Conservation (phyloP, 2,797 vertebrate species). For the Rousettus madagascariensis region DNA sequence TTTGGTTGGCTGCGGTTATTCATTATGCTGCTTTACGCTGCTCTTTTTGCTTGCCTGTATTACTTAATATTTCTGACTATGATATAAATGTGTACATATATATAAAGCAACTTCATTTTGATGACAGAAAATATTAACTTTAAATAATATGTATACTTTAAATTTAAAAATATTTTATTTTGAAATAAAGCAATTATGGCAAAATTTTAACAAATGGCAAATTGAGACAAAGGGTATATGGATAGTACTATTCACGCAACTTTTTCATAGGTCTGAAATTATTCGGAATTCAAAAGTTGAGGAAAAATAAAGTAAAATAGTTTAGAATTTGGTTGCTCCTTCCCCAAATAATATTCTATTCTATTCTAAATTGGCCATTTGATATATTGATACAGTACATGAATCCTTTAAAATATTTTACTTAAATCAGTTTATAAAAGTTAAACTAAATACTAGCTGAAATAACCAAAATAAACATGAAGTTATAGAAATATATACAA, state of each 20-base stretch:
- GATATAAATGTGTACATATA: background rate
- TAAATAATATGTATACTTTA: background rate
- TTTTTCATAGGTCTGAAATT: background rate
- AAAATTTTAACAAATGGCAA: background rate
- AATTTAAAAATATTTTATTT: background rate
- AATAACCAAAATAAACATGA: slow-evolving; percentile 33
- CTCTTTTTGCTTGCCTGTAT: background rate
- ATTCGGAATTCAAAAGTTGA: slow-evolving; percentile 26
- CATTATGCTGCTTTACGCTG: background rate
- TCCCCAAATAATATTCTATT: background rate
- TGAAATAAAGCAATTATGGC: slow-evolving; percentile 1
- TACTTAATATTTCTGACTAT: slow-evolving; percentile 13
- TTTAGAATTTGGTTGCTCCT: background rate
- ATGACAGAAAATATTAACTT: background rate
- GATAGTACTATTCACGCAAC: background rate
- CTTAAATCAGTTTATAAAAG: background rate
- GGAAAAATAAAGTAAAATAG: background rate
- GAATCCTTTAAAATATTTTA: slow-evolving; percentile 4
- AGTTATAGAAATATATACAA: background rate
- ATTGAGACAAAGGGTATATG: background rate
- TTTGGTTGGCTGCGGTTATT: background rate
- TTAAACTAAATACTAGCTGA: background rate
- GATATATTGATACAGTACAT: background rate
- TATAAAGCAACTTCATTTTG: slow-evolving; percentile 23
- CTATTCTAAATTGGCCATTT: background rate